Base-by-base conservation (phyloP, 2,113 vertebrate genomes). In the Macquaria ambigua region DNA sequence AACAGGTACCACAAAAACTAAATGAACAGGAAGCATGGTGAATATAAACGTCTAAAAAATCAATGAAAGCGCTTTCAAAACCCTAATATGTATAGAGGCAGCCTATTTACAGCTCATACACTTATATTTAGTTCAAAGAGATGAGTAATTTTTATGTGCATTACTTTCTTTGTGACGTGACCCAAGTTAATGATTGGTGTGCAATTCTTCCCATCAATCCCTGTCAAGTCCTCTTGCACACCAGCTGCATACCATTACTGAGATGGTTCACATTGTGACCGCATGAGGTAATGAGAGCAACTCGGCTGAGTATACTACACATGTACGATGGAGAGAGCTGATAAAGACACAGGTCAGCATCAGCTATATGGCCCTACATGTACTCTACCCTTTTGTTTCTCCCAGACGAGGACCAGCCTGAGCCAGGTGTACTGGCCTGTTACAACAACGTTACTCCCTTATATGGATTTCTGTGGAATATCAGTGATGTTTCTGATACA, bases 281-380 rank as follows among this genome's bases (percentile, higher is more conserved):
- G 58, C 93, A 94, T 96, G 95, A 96, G 93, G 91, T 94, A 95
- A 96, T 94, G 92, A 93, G 92, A 93, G 87, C 86, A 84, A 70
- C 91, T 89, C 81, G 77, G 90, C 73, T 79, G 85, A 86, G 87
- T 83, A 61, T 81, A 93, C 87, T 87, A 87, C 91, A 92, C 83
- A 68, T 91, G 92, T 85, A 66, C 86, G 78, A 83, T 82, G 83
- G 76, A 84, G 89, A 80, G 79, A 37, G 75, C 62, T 80, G 77
- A 80, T 81, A 71, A 83, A 91, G 67, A 83, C 79, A 61, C 68
- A 64, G 75, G 79, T 84, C 81, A 85, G 86, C 86, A 78, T 85
- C 64, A 79, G 74, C 68, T 37, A 48, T 63, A 69, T 53, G 41
- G 53, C 43, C 67, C n/a, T 58, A 75, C 84, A 82, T 72, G 66